Conservation (phyloP, 2,888 invertebrate genomes). For the Cremastinae sp. region DNA sequence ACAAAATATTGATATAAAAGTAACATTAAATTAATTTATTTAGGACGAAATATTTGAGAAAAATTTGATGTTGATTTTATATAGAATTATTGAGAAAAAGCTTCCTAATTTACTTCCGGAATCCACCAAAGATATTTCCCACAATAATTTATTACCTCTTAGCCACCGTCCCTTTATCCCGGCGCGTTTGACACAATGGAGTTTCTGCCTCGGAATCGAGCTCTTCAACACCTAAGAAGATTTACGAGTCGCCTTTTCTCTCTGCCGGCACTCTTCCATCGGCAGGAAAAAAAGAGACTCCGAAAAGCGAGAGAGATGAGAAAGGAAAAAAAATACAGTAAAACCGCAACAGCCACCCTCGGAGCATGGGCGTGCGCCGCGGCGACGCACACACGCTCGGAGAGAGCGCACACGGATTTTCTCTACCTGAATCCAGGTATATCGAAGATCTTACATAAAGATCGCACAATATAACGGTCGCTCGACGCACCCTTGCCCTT, state of each 20-base stretch:
- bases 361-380: conserved; percentile 76
- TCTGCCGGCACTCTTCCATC: conserved; percentile 28
- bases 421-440: conserved; percentile 67
- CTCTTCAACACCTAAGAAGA: conserved; percentile 73
- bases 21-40: too few species aligned
- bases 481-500: conserved; percentile 32
- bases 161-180: conserved; percentile 38
- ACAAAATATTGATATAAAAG: too few species aligned
- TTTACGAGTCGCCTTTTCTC: conserved; percentile 69
- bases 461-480: conserved; percentile 75
- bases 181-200: conserved; percentile 53
- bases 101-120: conserved; percentile 15
- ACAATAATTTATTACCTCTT: conserved; percentile 38
- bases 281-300: conserved; percentile 28
- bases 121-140: conserved; percentile 32
- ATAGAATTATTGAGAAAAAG: neutral
- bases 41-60: neutral
- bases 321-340: conserved; percentile 62
- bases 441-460: conserved; percentile 75
- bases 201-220: conserved; percentile 55
- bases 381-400: conserved; percentile 59
- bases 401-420: conserved; percentile 3
- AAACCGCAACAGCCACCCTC: conserved; percentile 78
- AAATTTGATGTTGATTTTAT: too few species aligned
- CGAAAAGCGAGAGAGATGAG: conserved; percentile 39